Base-by-base conservation (phyloP, 2,113 vertebrate species). In the Romanogobio albipinnatus region DNA sequence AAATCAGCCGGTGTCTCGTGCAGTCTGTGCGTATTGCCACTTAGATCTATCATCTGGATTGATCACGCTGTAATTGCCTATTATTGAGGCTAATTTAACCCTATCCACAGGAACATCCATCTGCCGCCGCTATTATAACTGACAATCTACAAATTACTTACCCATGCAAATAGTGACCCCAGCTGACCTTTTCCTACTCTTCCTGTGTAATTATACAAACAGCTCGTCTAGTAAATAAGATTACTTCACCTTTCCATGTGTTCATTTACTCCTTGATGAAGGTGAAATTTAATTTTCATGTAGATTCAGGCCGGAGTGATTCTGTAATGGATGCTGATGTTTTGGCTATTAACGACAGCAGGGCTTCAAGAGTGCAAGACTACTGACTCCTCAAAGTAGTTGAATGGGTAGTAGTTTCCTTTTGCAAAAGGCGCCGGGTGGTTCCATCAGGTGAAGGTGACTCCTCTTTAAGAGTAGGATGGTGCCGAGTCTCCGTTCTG, bases 11-110 rank as follows among this genome's bases (percentile, higher is more conserved):
- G 84, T 76, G 88, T 5, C 82, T 89, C 90, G 89, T 89, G 92
- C 89, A 94, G 97, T 99, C 97, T 92, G 92, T 93, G 95, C 89
- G 92, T 93, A 95, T 97, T 97, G 96, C 96, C 96, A 95, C 95
- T 97, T 96, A 96, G 96, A 99, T 99, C 97, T 96, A 98, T 99
- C 98, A 98, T 96, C 94, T 96, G 98, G 98, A 99, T 98, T 98
- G 98, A 99, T 99, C 97, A 97, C 96, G 91, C 89, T 95, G 96
- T 96, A 95, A 96, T 94, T 96, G 96, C 94, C 95, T 96, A 94
- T 98, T 98, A 97, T 97, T 97, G 97, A 97, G 95, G 95, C 97
- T 99, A 97, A 97, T 98, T 99, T 97, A 96, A 97, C 97, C 97
- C 97, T 96, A 95, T 96, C 94, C 58, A 70, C 94, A 94, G 92